Evolutionary conservation across 2,797 vertebrate genomes (phyloP), one percentile per base, ranked within the genome.

Genomic region (Poecilia picta): DNA sequence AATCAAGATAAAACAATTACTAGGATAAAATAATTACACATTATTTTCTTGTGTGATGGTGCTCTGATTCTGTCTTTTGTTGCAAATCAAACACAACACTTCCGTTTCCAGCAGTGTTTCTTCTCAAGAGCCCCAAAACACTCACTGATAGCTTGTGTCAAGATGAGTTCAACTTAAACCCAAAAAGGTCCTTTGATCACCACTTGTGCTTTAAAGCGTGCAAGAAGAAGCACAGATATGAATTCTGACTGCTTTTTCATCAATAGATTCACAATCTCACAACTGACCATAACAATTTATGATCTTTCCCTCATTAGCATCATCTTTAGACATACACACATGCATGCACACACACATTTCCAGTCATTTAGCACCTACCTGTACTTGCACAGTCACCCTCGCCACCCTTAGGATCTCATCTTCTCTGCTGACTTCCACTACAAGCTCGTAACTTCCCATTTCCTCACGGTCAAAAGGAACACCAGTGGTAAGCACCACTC

Each of bases 391-490:
- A 0, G 95, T 95, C 73, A 98, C 91, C 12, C 98, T 97, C 66
- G 97, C 96, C 89, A 97, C 95, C 43, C 95, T 91, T 0, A 97
- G 92, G 3, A 96, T 95, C 77, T 97, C 96, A 39, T 96, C 95
- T 81, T 99, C 97, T 73, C 95, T 95, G 13, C 95, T 97, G 82
- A 97, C 98, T 92, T 99, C 97, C 33, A 99, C 94, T 1, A 99
- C 97, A 80, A 99, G 94, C 72, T 98, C 96, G 74, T 97, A 98
- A 15, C 94, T 88, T 28, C 96, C 96, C 80, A 94, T 96, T 81
- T 97, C 96, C 74, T 99, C 98, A 0, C 98, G 96, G 89, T 99
- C 97, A 76, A 99, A 98, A 0, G 97, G 96, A 80, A 97, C 84
- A 1, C 98, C 98, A 0, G 97, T 97, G 76, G 97, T 99, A 47